Base-by-base conservation (phyloP, 2,888 invertebrate species). In the Drosophila monieri region DNA sequence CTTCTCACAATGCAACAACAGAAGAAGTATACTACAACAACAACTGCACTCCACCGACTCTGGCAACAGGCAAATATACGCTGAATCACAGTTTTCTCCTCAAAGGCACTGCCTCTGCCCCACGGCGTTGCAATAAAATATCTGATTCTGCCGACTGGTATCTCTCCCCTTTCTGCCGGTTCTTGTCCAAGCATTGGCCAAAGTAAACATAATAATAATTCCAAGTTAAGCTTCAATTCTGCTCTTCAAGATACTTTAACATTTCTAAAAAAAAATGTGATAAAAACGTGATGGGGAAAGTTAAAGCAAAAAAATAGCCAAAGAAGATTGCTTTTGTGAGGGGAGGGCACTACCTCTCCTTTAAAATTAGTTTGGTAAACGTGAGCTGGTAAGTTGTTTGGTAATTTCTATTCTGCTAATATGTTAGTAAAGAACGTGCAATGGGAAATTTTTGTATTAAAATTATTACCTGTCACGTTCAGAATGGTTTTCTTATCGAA, bases 181-280 rank as follows among this genome's bases (percentile, higher is more conserved):
- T 43, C 37, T 53, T 37, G 62, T 55, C 44, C 58, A 23, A 68
- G 35, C 51, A 18, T 27, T 53, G 56, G 55, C 73, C 59, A 87
- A 78, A 69, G 79, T 65, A 76, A 85, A 80, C 65, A 76, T 62
- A 65, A 81, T 80, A 76, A 65, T 67, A 56, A 59, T 56, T 55
- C 58, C 59, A 73, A 56, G 52, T 73, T 60, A 65, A 85, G 52
- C 58, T 78, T 69, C 23, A 70, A 70, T 66, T 69, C 80, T 18
- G 15, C 44, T 27, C 47, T 72, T 53, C 37, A 25, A 30, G 14
- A n/a, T 30, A 48, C 47, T 43, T 72, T 43, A 60, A 55, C 39
- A 54, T n/a, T 9, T 15, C 8, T 35, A 51, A 21, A 48, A 6
- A n/a, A 53, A 51, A 27, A 23, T 27, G 39, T 53, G 10, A 25